phyloP scores from a whole-genome alignment of 2,888 invertebrate genomes.

The Bimastos eiseni region DNA sequence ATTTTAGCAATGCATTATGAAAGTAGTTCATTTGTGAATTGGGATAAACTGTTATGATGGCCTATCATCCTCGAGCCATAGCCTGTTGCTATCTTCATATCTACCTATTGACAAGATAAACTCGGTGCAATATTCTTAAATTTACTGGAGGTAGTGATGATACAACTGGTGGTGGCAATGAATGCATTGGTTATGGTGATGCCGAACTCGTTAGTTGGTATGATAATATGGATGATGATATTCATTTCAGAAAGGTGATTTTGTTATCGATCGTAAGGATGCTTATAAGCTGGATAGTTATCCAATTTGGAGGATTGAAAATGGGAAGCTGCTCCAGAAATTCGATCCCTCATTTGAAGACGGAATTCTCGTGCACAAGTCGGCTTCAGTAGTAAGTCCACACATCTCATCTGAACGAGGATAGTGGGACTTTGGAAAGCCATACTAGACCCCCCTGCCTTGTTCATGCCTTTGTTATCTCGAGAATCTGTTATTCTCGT shows the following conservation, averaged over 20 bases:
- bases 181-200: no score
- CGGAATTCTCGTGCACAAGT: constrained; percentile 31
- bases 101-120: no score
- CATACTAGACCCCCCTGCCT: no score
- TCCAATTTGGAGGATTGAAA: constrained; percentile 40
- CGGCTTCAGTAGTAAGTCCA: constrained; percentile 35
- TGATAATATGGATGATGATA: neutral
- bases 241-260: constrained; percentile 37
- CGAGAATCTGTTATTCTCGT: neutral
- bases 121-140: no score
- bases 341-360: constrained; percentile 33
- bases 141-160: no score
- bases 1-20: no score
- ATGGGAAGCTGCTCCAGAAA: constrained; percentile 37
- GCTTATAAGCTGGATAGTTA: constrained; percentile 36
- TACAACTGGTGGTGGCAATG: no score
- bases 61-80: no score
- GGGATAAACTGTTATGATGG: no score
- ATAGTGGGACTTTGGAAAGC: no score
- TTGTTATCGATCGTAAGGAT: constrained; percentile 39
- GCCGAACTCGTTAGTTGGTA: neutral
- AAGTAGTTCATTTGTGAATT: no score
- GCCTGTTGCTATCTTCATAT: no score
- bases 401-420: neutral
- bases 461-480: neutral